phyloP scores from a whole-genome alignment of 1,140 invertebrate genomes.

The Psix sp. region DNA sequence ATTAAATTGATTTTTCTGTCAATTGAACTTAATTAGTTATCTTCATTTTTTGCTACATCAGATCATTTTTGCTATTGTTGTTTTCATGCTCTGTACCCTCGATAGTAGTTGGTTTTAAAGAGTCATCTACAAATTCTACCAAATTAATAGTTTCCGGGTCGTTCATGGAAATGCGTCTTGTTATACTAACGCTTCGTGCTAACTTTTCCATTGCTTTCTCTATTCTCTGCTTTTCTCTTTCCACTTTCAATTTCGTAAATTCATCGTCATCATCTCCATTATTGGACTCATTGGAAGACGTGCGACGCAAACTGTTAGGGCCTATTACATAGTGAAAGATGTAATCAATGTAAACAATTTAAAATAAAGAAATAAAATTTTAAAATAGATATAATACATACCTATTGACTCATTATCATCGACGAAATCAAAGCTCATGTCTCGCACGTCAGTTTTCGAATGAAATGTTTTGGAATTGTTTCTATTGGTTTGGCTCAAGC shows the following conservation, averaged over 20 bases:
- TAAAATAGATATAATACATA: too few species aligned
- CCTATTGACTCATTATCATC: constrained; percentile 30
- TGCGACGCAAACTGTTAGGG: constrained; percentile 16
- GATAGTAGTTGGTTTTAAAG: background rate
- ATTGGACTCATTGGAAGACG: constrained; percentile 12
- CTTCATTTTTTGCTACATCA: background rate
- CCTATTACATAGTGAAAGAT: too few species aligned
- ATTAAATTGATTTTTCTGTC: background rate
- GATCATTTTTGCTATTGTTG: constrained; percentile 3
- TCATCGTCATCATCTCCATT: constrained; percentile 71
- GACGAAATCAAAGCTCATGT: constrained; percentile 18
- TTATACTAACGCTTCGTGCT: constrained; percentile 73
- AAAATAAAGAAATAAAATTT: background rate
- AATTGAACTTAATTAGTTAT: constrained; percentile 11
- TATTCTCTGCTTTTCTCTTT: constrained; percentile 75
- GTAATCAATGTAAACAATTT: too few species aligned
- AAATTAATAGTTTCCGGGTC: constrained; percentile 26
- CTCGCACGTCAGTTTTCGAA: constrained; percentile 10
- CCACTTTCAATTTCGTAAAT: constrained; percentile 76
- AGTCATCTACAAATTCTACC: constrained; percentile 23
- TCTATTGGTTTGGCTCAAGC: constrained; percentile 1
- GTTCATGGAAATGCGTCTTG: constrained; percentile 8
- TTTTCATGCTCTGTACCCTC: constrained; percentile 2
- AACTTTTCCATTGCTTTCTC: constrained; percentile 75
- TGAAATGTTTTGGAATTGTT: constrained; percentile 21